These are phyloP conservation scores for Sceloporus undulatus DNA, from an alignment of 2,113 vertebrate genomes.

Conservation along the genomic window DNA sequence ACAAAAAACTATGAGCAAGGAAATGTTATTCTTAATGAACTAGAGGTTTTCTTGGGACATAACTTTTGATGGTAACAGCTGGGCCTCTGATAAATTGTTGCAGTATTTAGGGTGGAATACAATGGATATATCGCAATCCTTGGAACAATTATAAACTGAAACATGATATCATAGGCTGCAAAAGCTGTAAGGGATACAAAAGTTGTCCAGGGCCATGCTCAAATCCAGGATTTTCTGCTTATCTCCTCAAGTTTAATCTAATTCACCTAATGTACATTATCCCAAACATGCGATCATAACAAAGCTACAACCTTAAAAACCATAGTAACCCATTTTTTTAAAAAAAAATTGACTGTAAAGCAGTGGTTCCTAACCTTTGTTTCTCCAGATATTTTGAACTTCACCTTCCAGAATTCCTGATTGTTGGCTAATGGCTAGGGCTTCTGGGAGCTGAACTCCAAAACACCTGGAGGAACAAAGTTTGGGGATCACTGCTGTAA, in stretches of 20 bases:
- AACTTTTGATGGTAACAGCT: neutral
- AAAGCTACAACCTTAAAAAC: neutral
- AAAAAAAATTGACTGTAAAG: neutral
- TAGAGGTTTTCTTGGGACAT: neutral
- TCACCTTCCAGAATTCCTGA: too few species aligned
- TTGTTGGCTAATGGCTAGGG: too few species aligned
- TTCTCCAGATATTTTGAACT: too few species aligned
- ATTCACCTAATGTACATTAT: neutral
- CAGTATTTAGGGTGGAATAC: neutral
- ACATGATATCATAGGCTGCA: neutral
- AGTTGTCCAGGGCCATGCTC: neutral
- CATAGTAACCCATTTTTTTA: neutral
- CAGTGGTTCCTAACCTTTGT: too few species aligned
- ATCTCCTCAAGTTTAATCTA: neutral
- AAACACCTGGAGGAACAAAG: too few species aligned
- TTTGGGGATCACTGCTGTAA: neutral
- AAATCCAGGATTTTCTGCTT: neutral
- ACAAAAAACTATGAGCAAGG: neutral
- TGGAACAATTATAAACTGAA: neutral
- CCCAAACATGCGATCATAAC: neutral
- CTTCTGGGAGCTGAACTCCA: too few species aligned
- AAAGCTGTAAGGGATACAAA: neutral
- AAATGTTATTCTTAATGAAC: neutral
- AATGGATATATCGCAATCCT: neutral
- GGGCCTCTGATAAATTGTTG: neutral